Evolutionary conservation across 2,888 invertebrate species (phyloP), one percentile per base, ranked within the genome.

Genomic region (Drosophila merina): DNA sequence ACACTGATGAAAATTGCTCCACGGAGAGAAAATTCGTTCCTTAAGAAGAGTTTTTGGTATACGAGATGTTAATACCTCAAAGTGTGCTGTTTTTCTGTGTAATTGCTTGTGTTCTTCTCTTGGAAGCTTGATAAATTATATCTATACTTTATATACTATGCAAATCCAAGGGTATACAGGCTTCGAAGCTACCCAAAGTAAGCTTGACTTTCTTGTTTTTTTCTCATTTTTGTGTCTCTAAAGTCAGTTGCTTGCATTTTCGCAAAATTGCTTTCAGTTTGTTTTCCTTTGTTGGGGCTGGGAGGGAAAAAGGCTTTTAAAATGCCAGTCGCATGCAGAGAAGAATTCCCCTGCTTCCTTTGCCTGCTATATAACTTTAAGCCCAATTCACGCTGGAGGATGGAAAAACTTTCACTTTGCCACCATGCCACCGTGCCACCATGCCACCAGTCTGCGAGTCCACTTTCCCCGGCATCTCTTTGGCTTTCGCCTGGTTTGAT

Each of bases 401-500:
- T 44, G 42, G 57, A 49, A 60, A 59, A 73, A 73, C 45, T 57
- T 54, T 50, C 40, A 6, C 56, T 33, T 63, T 9, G 8, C 9
- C 25, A 14, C 42, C 20, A 12, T 5, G 36, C 36, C n/a, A n/a
- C n/a, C 5, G 6, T n/a, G 36, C n/a, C 6, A 2, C 36, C n/a
- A 2, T 10, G n/a, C 5, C 36, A 36, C n/a, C 36, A 5, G 28
- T 4, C 28, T 28, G 28, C 28, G 28, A 28, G n/a, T n/a, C n/a
- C 36, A 36, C 36, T 36, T n/a, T n/a, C 6, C 36, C 36, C n/a
- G 36, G n/a, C 12, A 33, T 12, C 40, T 12, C 38, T 28, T 44
- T 20, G 25, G 25, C 44, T 25, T 25, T 44, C 44, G 20, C 36
- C n/a, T 42, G 38, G 48, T 52, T 70, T 84, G 88, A 86, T 84